Evolutionary conservation across 2,888 invertebrate species (phyloP).

Genomic region (Lithophane leautieri): DNA sequence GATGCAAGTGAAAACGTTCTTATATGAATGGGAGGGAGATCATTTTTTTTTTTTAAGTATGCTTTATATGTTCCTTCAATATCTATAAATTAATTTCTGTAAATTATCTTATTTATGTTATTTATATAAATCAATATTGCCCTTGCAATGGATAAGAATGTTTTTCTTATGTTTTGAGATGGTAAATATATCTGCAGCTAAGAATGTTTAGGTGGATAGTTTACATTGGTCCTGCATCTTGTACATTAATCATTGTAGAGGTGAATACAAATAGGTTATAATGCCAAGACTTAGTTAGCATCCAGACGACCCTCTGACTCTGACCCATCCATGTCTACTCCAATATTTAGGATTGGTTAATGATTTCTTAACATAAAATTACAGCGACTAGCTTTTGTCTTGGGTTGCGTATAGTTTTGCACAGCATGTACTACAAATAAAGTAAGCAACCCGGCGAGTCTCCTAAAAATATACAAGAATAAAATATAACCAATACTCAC

Average conservation of each 20-base stretch:
- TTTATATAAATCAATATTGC: not conserved
- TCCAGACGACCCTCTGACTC: not conserved
- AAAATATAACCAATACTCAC: slow-evolving; percentile 91
- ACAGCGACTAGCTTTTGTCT: too few species aligned
- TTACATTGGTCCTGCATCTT: not conserved
- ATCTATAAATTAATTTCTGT: not conserved
- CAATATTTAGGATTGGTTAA: not conserved
- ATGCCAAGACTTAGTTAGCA: not conserved
- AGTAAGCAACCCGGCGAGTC: not conserved
- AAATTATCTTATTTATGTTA: not conserved
- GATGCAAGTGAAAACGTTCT: not conserved
- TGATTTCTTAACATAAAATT: slow-evolving; percentile 3
- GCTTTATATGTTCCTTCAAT: not conserved
- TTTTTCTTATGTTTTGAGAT: not conserved
- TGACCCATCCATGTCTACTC: not conserved
- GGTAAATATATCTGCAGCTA: not conserved
- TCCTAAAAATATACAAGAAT: not conserved
- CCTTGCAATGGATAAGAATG: not conserved
- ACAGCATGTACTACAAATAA: slow-evolving; percentile 1
- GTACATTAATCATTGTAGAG: not conserved
- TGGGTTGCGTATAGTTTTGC: not conserved
- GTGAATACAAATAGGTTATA: not conserved
- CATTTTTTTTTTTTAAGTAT: not conserved
- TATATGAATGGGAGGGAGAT: not conserved
- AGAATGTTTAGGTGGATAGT: not conserved